Percentiles rank a stretch among this genome's conserved stretches.
Conservation (phyloP, 2,113 vertebrate species). For the Scomber colias region DNA sequence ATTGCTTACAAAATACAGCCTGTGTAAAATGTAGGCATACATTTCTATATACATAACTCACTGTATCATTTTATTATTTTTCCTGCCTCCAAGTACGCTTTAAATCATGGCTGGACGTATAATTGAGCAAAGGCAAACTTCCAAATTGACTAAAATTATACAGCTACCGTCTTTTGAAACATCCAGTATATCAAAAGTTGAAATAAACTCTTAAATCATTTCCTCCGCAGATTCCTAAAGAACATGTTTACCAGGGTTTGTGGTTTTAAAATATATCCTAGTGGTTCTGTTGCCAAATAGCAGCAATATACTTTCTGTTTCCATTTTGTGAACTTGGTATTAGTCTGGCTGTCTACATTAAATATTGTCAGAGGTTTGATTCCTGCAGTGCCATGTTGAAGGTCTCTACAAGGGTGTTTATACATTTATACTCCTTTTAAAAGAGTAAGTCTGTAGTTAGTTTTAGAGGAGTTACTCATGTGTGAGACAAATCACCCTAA, state of each 20-base stretch:
- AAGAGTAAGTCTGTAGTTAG: no score
- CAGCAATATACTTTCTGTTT: conserved; percentile 36
- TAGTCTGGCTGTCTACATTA: neutral
- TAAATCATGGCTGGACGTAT: conserved; percentile 54
- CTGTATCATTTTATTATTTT: conserved; percentile 62
- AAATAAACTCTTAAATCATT: conserved; percentile 59
- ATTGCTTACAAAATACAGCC: conserved; percentile 26
- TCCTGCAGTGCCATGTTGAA: neutral
- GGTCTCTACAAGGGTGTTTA: no score
- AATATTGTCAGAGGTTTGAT: neutral
- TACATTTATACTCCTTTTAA: no score
- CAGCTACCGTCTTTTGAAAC: conserved; percentile 52
- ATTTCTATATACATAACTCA: conserved; percentile 52
- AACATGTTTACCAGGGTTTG: conserved; percentile 61
- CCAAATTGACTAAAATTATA: conserved; percentile 69
- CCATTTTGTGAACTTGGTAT: conserved; percentile 20
- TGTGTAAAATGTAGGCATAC: conserved; percentile 30
- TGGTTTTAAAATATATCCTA: conserved; percentile 59
- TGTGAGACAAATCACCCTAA: neutral
- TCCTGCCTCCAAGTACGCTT: conserved; percentile 31
- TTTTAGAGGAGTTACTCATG: neutral
- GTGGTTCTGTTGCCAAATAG: conserved; percentile 31
- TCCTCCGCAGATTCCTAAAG: conserved; percentile 42
- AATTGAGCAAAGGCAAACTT: conserved; percentile 50
- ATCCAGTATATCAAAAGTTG: conserved; percentile 50